Conservation (phyloP, 2,113 vertebrate species). For the Elachura formosa region DNA sequence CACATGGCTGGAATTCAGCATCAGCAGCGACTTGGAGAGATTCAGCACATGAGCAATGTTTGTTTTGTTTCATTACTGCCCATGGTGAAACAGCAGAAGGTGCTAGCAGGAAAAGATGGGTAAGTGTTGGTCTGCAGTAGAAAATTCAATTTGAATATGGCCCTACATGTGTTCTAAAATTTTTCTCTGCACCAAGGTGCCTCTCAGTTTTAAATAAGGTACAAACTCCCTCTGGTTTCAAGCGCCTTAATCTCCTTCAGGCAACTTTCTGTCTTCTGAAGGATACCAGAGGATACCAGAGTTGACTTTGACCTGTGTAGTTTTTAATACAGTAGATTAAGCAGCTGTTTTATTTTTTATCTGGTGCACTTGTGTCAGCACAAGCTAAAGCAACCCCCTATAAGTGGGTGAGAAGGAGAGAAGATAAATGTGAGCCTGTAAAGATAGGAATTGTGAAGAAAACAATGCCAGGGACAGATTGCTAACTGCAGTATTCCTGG, state of each 20-base stretch:
- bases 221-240: background rate
- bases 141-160: background rate
- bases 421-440: background rate
- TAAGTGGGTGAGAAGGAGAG: background rate
- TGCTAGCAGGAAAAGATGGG: constrained; percentile 74
- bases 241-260: background rate
- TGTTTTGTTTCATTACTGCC: constrained; percentile 91
- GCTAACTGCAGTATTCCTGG: background rate
- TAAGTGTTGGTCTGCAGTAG: constrained; percentile 31
- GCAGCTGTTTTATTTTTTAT: background rate
- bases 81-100: constrained; percentile 82
- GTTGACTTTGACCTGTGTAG: background rate
- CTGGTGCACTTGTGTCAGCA: background rate
- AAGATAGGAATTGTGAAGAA: background rate
- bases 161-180: background rate
- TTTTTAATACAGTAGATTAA: background rate
- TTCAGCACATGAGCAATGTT: constrained; percentile 90
- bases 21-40: constrained; percentile 90
- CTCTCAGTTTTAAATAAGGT: background rate
- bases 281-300: background rate
- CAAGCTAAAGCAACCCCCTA: background rate
- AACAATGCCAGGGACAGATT: background rate
- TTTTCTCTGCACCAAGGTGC: background rate
- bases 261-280: background rate
- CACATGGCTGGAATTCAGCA: constrained; percentile 89